These are phyloP conservation scores for Metopolophium dirhodum DNA, from an alignment of 1,140 invertebrate genomes.

Conservation along the genomic window DNA sequence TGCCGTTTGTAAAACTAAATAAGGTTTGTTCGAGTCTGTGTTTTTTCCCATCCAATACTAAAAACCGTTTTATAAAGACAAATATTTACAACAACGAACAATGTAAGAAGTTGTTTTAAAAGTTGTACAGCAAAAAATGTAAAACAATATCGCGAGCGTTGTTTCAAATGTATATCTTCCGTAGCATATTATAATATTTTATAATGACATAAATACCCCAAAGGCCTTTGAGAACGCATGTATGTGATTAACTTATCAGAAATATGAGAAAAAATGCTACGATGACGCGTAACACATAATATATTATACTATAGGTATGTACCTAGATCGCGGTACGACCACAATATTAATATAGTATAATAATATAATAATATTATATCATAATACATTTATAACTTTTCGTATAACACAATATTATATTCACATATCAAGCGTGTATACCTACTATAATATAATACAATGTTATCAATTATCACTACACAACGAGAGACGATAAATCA, in stretches of 20 bases:
- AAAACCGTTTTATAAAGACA: not conserved
- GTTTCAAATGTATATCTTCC: slow-evolving; percentile 4
- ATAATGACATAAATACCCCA: not conserved
- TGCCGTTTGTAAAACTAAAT: not conserved
- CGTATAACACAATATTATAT: not conserved
- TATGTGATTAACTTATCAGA: not conserved
- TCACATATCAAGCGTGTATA: not conserved
- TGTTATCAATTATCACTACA: not conserved
- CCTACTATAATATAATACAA: not conserved
- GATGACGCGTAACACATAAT: not conserved
- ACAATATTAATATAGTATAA: not conserved
- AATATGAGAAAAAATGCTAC: not conserved
- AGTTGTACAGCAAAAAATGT: not conserved
- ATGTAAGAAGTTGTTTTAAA: not conserved
- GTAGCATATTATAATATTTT: not conserved
- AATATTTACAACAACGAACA: not conserved
- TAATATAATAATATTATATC: not conserved
- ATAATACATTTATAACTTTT: not conserved
- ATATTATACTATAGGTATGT: not conserved
- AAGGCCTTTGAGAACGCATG: not conserved
- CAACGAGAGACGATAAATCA: not conserved
- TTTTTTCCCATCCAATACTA: not conserved
- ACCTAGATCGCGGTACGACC: not conserved
- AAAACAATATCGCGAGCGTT: not conserved
- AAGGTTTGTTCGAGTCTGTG: not conserved